These are phyloP conservation scores for Acronicta aceris DNA, from an alignment of 2,888 invertebrate species.

Conservation along the genomic window DNA sequence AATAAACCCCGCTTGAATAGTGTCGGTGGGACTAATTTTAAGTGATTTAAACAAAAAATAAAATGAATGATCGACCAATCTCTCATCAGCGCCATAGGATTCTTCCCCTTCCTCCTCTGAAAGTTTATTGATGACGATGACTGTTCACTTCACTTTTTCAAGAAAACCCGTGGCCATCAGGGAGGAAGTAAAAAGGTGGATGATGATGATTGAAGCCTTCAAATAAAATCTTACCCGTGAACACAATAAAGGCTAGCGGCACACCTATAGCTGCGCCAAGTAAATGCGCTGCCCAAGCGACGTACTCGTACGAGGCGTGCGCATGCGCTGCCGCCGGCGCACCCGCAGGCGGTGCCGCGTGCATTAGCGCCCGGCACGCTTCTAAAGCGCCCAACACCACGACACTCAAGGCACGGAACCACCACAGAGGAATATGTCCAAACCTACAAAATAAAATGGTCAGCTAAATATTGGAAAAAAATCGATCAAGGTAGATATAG, in stretches of 20 bases:
- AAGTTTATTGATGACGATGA: too few relatives aligned
- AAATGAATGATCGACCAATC: too few relatives aligned
- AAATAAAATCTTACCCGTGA: slow-evolving; percentile 70
- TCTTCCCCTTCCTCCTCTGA: too few relatives aligned
- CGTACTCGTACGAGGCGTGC: slow-evolving; percentile 63
- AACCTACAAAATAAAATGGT: slow-evolving; percentile 63
- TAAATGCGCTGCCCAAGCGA: slow-evolving; percentile 93
- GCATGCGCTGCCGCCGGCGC: slow-evolving; percentile 50
- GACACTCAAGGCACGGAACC: slow-evolving; percentile 90
- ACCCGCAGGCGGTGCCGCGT: slow-evolving; percentile 35
- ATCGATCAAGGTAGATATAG: too few relatives aligned
- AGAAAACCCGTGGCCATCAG: too few relatives aligned
- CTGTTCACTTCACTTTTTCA: too few relatives aligned
- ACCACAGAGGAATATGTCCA: slow-evolving; percentile 84
- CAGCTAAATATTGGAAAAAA: neutral
- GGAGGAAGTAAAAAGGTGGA: too few relatives aligned
- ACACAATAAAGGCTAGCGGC: slow-evolving; percentile 90
- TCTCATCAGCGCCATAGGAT: too few relatives aligned
- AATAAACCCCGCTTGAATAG: too few relatives aligned
- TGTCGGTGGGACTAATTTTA: too few relatives aligned
- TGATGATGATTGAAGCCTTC: neutral
- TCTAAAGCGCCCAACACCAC: slow-evolving; percentile 91
- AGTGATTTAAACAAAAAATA: too few relatives aligned
- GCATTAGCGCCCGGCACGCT: slow-evolving; percentile 79
- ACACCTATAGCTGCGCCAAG: slow-evolving; percentile 92